Evolutionary conservation across 2,797 vertebrate genomes (phyloP).

Genomic region (Molossus molossus): DNA sequence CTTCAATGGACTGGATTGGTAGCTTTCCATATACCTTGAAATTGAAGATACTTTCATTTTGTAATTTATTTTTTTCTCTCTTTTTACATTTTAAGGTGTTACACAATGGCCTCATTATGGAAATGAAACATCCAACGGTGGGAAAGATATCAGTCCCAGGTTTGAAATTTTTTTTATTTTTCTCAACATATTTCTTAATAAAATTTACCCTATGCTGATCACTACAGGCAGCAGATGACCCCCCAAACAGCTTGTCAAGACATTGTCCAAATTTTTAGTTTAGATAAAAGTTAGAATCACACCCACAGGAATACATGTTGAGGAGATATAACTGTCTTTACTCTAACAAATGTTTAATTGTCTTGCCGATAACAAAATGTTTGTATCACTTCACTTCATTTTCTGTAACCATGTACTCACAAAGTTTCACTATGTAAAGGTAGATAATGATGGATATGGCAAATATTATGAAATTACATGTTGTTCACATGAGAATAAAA

Average conservation of each 20-base stretch:
- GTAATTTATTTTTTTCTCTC: not conserved
- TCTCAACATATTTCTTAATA: slow-evolving; percentile 27
- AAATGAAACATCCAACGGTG: slow-evolving; percentile 93
- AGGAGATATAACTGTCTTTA: not conserved
- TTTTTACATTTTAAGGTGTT: slow-evolving; percentile 89
- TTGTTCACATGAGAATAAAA: not conserved
- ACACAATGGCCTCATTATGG: slow-evolving; percentile 93
- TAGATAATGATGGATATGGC: not conserved
- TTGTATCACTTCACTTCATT: slow-evolving; percentile 19
- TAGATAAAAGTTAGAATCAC: not conserved
- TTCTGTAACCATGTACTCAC: not conserved
- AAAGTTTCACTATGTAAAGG: not conserved
- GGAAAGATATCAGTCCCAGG: slow-evolving; percentile 93
- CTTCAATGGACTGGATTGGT: not conserved
- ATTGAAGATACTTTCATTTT: slow-evolving; percentile 63
- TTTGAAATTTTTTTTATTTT: slow-evolving; percentile 86
- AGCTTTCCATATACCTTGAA: not conserved
- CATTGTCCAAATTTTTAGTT: not conserved
- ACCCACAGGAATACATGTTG: not conserved
- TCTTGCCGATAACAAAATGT: not conserved
- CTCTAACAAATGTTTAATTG: not conserved
- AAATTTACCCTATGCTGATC: not conserved
- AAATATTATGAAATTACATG: not conserved
- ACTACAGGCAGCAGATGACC: not conserved
- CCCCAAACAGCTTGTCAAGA: not conserved